Base-by-base conservation (phyloP, 2,888 invertebrate species). In the Platycheirus albimanus region DNA sequence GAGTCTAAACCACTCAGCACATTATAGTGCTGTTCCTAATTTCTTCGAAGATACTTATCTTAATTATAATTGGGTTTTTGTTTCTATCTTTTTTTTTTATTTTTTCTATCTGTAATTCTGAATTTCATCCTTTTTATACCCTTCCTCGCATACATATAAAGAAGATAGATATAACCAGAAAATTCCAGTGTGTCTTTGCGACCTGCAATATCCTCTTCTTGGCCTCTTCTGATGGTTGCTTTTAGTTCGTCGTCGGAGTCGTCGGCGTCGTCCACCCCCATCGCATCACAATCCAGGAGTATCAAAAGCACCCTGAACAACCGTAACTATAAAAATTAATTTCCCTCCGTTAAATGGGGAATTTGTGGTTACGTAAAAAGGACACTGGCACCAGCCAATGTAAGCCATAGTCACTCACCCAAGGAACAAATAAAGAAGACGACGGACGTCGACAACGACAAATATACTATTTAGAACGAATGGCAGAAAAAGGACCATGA, bases 241-340 rank as follows among this genome's bases (percentile, higher is more conserved):
- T 19, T 11, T 8, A 13, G 20, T 15, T 13, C 24, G 24, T 4
- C 30, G 5, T 24, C 24, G 24, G 24, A 24, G 5, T 24, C 30
- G 30, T 6, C 24, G 3, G 24, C 7, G 7, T 33, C 8, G 8
- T 4, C 7, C 5, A 8, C 30, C 43, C n/a, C 36, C n/a, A n/a
- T n/a, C n/a, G n/a, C n/a, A n/a, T n/a, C n/a, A n/a, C n/a, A n/a
- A n/a, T n/a, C n/a, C n/a, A 8, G 36, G 10, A 36, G 24, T 24
- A 24, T 24, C n/a, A n/a, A n/a, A n/a, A n/a, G 30, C 45, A 56
- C 15, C 17, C 41, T n/a, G 67, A 67, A 58, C 63, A 72, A 52
- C 78, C 78, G 78, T 83, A 74, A 78, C 83, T 83, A 83, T 83
- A 83, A 83, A 83, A 83, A 83, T 83, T 83, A 83, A 83, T 83